phyloP scores from a whole-genome alignment of 2,888 invertebrate species.

The Drosophila pegasa region DNA sequence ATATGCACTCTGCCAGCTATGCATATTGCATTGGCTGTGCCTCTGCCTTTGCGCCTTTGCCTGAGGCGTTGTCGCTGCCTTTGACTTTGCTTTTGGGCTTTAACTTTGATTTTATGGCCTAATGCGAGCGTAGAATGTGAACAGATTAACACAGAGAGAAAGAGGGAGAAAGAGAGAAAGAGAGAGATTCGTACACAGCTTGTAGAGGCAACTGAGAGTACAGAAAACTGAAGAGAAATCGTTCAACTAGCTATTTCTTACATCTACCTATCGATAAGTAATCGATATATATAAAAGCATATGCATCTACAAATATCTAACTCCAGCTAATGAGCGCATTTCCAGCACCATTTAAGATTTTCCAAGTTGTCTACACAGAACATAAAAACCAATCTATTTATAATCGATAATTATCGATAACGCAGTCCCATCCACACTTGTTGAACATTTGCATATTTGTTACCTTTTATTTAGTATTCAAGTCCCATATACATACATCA shows the following conservation, averaged over 20 bases:
- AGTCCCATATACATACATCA: neutral
- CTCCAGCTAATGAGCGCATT: no score
- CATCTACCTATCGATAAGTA: neutral
- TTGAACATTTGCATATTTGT: neutral
- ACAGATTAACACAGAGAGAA: constrained; percentile 42
- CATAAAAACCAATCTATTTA: no score
- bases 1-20: constrained; percentile 10
- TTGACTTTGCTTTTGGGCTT: constrained; percentile 14
- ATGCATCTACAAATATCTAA: neutral
- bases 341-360: no score
- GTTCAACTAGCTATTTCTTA: neutral
- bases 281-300: neutral
- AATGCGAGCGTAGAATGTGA: constrained; percentile 60
- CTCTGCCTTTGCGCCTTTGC: constrained; percentile 13
- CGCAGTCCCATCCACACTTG: neutral
- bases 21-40: constrained; percentile 50
- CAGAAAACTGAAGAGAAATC: neutral
- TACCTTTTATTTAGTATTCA: neutral
- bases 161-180: neutral
- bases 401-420: neutral
- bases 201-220: neutral
- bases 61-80: neutral
- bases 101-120: constrained; percentile 67
- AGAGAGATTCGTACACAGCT: neutral
- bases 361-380: no score